Base-by-base conservation (phyloP, 2,888 invertebrate species). In the Cryptocephalus moraei region DNA sequence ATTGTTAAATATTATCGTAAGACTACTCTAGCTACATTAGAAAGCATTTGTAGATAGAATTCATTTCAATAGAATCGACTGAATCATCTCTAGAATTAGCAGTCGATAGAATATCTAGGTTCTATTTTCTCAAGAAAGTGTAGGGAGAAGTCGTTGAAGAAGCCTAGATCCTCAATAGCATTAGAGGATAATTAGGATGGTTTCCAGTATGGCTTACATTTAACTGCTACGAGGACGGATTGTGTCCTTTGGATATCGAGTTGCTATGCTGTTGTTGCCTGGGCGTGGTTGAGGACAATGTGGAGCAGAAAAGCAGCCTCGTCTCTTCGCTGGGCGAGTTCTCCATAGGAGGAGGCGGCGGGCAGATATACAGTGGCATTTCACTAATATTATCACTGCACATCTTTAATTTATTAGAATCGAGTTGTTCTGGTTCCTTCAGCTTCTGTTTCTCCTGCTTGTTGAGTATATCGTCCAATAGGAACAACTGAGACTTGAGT, bases 301-400 rank as follows among this genome's bases (percentile, higher is more conserved):
- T 53, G 13, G 61, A 55, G 53, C 65, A 63, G 51, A 49, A 49
- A 48, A 71, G 60, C 54, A 75, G 60, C 56, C 69, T 67, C 42
- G 74, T 74, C 59, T 75, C 75, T 61, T 76, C 76, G 41, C 73
- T 74, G 10, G 75, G 75, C 31, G 75, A 75, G 44, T 75, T 74
- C 45, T 72, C 73, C 68, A 73, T 67, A 31, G 74, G 73, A n/a
- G 74, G 74, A 33, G 75, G 74, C 33, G 74, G 75, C 32, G 75
- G 75, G 56, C 74, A 75, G 49, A 75, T 75, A 62, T 72, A 75
- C 53, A 75, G 63, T 14, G 74, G 73, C 54, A 69, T 60, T 55
- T 71, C 69, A 54, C 62, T 51, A 39, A 50, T 49, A 41, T 48
- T 49, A 53, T 59, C 61, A 54, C 61, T 54, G 48, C 61, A 59